phyloP scores from a whole-genome alignment of 1,140 invertebrate genomes.

The Pseudoatta argentina region DNA sequence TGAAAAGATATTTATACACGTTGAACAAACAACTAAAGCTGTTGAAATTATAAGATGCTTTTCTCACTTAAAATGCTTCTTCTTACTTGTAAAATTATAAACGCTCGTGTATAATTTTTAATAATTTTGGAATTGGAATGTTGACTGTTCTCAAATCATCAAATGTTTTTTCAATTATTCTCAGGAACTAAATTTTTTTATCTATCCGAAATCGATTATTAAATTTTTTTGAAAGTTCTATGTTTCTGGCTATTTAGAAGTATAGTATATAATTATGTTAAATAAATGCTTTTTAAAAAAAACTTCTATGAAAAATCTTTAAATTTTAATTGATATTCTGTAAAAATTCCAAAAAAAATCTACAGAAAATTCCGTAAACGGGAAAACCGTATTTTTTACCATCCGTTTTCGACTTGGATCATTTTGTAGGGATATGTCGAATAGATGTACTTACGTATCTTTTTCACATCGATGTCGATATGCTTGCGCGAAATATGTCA shows the following conservation, averaged over 20 bases:
- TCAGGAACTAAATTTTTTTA: neutral
- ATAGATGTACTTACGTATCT: constrained; percentile 14
- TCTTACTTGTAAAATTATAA: neutral
- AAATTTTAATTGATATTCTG: neutral
- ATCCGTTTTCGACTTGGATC: neutral
- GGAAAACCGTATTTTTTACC: neutral
- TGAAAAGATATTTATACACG: neutral
- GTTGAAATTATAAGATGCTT: neutral
- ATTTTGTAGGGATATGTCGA: neutral
- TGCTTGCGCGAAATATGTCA: constrained; percentile 7
- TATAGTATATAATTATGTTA: neutral
- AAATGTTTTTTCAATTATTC: neutral
- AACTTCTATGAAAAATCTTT: neutral
- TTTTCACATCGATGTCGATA: neutral
- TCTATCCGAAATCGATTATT: neutral
- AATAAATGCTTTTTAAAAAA: neutral
- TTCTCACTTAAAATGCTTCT: neutral
- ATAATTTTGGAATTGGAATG: neutral
- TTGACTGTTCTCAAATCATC: neutral
- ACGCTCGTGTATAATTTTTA: neutral
- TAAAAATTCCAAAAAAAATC: neutral
- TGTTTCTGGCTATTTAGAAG: too few species aligned
- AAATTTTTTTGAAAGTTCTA: too few species aligned
- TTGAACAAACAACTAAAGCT: neutral
- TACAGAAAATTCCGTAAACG: neutral